Base-by-base conservation (phyloP, 53 echinoderm and acorn worm species). In the Apostichopus leukothele region DNA sequence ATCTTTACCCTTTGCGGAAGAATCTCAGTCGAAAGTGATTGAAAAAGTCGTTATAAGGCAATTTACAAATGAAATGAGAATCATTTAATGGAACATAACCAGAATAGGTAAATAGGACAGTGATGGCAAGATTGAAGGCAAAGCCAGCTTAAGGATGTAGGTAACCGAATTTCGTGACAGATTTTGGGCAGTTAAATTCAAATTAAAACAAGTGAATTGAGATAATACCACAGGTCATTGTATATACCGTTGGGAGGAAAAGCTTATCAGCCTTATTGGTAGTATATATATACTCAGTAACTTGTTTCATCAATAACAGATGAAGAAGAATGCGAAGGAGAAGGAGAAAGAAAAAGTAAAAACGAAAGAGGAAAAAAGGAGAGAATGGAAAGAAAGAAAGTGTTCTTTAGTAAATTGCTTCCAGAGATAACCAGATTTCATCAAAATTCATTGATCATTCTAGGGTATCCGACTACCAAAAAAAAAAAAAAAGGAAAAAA, bases 41-140 rank as follows among this genome's bases (percentile, higher is more conserved):
- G 81, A 81, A 81, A 39, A 81, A 81, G 81, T 81, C 60, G 81
- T 81, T 81, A 55, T 81, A 59, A 81, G 81, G 54, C 81, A 81
- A 81, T 81, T 81, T 81, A 23, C 55, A 81, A 81, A 81, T 81
- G 81, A 81, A 81, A 81, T 81, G 81, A 81, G 81, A 81, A 59
- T 59, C 59, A 81, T 59, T 55, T 54, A 59, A 23, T 55, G 81
- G 81, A 54, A 59, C 54, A 54, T 55, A 53, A 81, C 50, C 22
- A 51, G n/a, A 81, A 54, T 18, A 21, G 55, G 59, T 81, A 81
- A 81, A 54, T 81, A 54, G 81, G 21, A 21, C 81, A 81, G 20
- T 81, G 81, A 81, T 81, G 81, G 59, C 8, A 81, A 54, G 81
- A 81, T 81, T 81, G 20, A 18, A 81, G 81, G 18, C 81, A 12